A percentile compares a stretch with the other conserved stretches of the same genome.
phyloP scores from a whole-genome alignment of 2,888 invertebrate genomes.

The Apamea crenata region DNA sequence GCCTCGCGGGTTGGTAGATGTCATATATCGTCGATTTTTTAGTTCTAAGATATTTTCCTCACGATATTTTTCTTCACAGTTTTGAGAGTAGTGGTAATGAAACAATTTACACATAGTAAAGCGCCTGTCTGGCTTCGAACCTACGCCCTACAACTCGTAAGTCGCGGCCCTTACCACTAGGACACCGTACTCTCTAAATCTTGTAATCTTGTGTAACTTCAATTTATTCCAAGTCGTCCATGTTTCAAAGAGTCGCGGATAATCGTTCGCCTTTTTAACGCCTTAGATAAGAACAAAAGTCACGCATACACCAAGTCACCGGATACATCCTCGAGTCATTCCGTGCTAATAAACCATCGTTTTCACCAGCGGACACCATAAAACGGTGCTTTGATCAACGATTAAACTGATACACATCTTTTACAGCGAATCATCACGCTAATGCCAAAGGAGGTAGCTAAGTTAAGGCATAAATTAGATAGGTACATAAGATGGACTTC shows the following conservation, averaged over 20 bases:
- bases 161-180: not conserved
- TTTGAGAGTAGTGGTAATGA: too few relatives aligned
- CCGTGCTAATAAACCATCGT: constrained; percentile 53
- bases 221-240: not conserved
- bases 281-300: constrained; percentile 18
- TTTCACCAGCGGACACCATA: constrained; percentile 49
- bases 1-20: too few relatives aligned
- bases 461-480: not conserved
- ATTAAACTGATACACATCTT: constrained; percentile 46
- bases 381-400: constrained; percentile 52
- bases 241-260: not conserved
- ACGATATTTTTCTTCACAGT: too few relatives aligned
- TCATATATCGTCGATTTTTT: too few relatives aligned
- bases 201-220: not conserved
- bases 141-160: not conserved
- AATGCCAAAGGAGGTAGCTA: not conserved
- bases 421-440: constrained; percentile 52
- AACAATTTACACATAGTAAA: too few relatives aligned
- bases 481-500: not conserved
- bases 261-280: not conserved
- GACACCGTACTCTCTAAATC: not conserved
- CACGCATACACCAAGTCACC: constrained; percentile 26
- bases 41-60: too few relatives aligned
- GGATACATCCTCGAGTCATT: constrained; percentile 30
- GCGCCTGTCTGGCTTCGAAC: too few relatives aligned